Conservation (phyloP, 2,888 invertebrate genomes). For the Epinotia bilunana region DNA sequence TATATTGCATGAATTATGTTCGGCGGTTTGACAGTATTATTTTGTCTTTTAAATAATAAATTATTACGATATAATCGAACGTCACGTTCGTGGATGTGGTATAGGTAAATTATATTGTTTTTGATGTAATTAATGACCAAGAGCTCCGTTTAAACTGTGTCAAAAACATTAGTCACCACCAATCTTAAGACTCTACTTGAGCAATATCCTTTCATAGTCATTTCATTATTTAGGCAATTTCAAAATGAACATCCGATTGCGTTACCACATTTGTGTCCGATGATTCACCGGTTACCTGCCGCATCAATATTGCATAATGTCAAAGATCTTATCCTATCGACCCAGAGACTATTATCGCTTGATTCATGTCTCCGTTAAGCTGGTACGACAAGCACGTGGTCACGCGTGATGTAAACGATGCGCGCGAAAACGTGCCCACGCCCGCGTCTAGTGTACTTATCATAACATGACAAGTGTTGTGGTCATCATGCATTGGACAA, state of each 20-base stretch:
- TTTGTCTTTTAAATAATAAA: neutral
- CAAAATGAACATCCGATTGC: constrained; percentile 33
- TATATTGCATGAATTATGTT: constrained; percentile 19
- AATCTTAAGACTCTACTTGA: constrained; percentile 9
- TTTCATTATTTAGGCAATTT: constrained; percentile 33
- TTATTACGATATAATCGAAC: neutral
- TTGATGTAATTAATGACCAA: neutral
- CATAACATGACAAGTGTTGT: constrained; percentile 28
- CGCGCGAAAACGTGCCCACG: constrained; percentile 26
- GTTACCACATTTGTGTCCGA: constrained; percentile 15
- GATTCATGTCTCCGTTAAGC: neutral
- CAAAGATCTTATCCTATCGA: constrained; percentile 4
- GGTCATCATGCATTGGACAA: constrained; percentile 12
- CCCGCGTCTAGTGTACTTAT: constrained; percentile 8
- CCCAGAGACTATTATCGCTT: neutral
- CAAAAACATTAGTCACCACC: constrained; percentile 22
- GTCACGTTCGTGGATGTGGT: neutral
- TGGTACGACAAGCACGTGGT: constrained; percentile 13
- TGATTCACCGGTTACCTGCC: constrained; percentile 37
- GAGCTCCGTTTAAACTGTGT: constrained; percentile 1
- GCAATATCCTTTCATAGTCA: constrained; percentile 20
- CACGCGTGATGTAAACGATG: constrained; percentile 21
- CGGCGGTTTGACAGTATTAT: neutral
- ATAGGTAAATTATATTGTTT: too few relatives aligned
- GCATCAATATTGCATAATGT: neutral